Percentiles rank a stretch among this genome's conserved stretches.
phyloP scores from a whole-genome alignment of 2,888 invertebrate genomes.

The Diaperis boleti region DNA sequence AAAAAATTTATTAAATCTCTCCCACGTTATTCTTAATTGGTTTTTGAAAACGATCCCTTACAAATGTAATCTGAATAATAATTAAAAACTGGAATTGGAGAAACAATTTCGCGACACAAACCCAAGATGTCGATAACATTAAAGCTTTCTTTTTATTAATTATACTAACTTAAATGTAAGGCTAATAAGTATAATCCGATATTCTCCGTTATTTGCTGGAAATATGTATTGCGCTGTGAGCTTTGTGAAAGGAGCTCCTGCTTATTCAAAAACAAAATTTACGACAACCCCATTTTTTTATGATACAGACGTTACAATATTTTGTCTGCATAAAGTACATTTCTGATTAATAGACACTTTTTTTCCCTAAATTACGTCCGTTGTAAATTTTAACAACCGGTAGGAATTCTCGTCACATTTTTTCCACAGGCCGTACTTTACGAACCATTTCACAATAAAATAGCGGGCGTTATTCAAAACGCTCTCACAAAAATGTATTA shows the following conservation, averaged over 20 bases:
- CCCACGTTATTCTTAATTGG: constrained; percentile 1
- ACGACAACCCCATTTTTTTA: constrained; percentile 11
- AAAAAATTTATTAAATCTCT: constrained; percentile 8
- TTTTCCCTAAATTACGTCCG: constrained; percentile 18
- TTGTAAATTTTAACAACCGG: constrained; percentile 26
- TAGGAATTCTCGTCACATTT: constrained; percentile 28
- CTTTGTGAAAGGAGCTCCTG: background rate
- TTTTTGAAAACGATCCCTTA: background rate
- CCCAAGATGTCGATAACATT: background rate
- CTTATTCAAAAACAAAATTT: constrained; percentile 11
- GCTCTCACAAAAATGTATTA: constrained; percentile 21
- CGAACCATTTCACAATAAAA: constrained; percentile 36
- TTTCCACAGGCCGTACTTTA: constrained; percentile 24
- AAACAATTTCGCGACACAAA: constrained; percentile 4
- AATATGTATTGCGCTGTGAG: background rate
- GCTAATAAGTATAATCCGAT: background rate
- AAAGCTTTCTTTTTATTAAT: background rate
- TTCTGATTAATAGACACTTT: constrained; percentile 21
- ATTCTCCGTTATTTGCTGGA: background rate
- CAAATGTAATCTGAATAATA: background rate
- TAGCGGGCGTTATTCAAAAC: constrained; percentile 24
- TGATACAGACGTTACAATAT: constrained; percentile 21
- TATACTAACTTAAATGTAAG: background rate
- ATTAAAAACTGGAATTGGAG: background rate
- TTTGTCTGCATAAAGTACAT: constrained; percentile 18